Percentiles rank a stretch among this genome's conserved stretches.
phyloP scores from a whole-genome alignment of 2,113 vertebrate species.

The Vireo altiloquus region DNA sequence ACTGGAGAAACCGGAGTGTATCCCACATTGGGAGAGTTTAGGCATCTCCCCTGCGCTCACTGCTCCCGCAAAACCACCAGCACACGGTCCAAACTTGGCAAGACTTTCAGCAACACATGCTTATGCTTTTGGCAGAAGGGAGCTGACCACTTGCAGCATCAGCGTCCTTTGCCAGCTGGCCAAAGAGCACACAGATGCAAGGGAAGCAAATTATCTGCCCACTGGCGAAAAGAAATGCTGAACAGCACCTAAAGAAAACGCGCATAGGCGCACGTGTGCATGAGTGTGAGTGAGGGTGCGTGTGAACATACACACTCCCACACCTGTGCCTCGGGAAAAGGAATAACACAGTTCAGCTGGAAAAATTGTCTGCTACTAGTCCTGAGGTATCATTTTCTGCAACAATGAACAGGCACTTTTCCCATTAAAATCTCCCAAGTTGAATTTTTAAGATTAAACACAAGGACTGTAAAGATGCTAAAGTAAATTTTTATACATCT shows the following conservation, averaged over 20 bases:
- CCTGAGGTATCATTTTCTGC: not conserved
- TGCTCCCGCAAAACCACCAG: not conserved
- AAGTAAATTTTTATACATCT: not conserved
- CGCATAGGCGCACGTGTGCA: not conserved
- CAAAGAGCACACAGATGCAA: conserved; percentile 52
- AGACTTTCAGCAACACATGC: conserved; percentile 35
- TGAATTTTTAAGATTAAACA: not conserved
- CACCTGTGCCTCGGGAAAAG: not conserved
- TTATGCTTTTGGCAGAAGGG: conserved; percentile 54
- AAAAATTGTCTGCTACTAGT: not conserved
- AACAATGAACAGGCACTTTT: not conserved
- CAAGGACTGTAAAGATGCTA: not conserved
- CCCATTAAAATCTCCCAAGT: not conserved
- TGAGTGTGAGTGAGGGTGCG: accelerated
- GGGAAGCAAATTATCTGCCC: conserved; percentile 49
- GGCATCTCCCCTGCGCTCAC: not conserved
- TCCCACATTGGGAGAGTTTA: not conserved
- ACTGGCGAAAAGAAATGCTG: conserved; percentile 31
- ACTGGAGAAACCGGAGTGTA: not conserved
- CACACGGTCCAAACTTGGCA: not conserved
- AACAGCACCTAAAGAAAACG: conserved; percentile 12
- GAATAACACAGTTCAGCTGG: not conserved
- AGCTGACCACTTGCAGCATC: conserved; percentile 47
- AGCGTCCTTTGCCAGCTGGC: conserved; percentile 56
- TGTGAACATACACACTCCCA: not conserved